Conservation (phyloP, 2,888 invertebrate species). For the Dermolepida albohirtum region DNA sequence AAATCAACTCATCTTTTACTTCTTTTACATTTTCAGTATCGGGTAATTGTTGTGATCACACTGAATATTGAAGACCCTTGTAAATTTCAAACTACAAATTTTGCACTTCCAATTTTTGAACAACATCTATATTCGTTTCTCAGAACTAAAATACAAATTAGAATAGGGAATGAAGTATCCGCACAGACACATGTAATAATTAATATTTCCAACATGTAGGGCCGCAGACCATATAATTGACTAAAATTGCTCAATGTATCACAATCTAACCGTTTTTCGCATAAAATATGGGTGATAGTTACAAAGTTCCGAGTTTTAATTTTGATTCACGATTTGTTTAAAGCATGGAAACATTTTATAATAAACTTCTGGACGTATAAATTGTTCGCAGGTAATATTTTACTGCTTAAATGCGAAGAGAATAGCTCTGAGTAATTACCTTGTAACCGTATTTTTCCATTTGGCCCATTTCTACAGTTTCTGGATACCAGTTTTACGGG, state of each 20-base stretch:
- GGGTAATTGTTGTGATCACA: too few relatives aligned
- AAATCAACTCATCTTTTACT: too few relatives aligned
- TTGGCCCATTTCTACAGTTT: neutral
- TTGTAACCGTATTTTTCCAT: constrained; percentile 18
- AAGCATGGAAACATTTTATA: constrained; percentile 28
- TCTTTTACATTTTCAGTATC: too few relatives aligned
- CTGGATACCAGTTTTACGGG: too few relatives aligned
- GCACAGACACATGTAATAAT: neutral
- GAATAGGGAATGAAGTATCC: too few relatives aligned
- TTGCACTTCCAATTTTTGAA: too few relatives aligned
- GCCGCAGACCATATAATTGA: constrained; percentile 1
- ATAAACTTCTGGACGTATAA: constrained; percentile 35
- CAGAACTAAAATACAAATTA: too few relatives aligned
- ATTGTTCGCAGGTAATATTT: constrained; percentile 31
- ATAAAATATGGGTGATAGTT: constrained; percentile 22
- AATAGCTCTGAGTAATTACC: constrained; percentile 4
- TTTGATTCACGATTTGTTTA: constrained; percentile 37
- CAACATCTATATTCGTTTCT: too few relatives aligned
- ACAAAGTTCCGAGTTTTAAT: constrained; percentile 25
- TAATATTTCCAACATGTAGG: constrained; percentile 7
- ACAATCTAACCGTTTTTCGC: neutral
- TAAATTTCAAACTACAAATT: too few relatives aligned
- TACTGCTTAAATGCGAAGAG: constrained; percentile 16
- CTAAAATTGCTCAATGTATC: neutral
- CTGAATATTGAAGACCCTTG: too few relatives aligned